Evolutionary conservation across 2,797 vertebrate genomes (phyloP).

Genomic region (Urosaurus nigricauda): DNA sequence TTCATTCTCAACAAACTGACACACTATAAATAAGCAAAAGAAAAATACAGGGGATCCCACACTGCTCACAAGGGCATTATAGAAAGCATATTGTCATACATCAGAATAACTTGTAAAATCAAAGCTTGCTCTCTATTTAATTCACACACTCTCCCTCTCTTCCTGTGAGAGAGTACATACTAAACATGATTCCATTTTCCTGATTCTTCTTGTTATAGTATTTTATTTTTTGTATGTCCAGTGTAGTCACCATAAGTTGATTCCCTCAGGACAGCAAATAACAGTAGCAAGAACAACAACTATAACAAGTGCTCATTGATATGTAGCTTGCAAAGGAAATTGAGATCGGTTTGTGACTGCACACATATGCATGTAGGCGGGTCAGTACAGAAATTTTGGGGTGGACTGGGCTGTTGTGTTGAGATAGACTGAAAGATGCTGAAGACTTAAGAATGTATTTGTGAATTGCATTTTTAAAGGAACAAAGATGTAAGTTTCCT

Average conservation of each 20-base stretch:
- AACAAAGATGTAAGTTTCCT: slow-evolving; percentile 59
- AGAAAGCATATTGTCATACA: background rate
- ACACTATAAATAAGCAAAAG: slow-evolving; percentile 31
- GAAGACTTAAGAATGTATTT: slow-evolving; percentile 49
- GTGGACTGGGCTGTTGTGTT: slow-evolving; percentile 10
- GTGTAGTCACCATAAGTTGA: too few species aligned
- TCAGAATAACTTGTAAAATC: background rate
- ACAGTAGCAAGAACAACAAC: too few species aligned
- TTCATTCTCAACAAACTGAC: slow-evolving; percentile 16
- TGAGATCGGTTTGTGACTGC: background rate
- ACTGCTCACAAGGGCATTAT: background rate
- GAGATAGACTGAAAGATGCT: slow-evolving; percentile 44
- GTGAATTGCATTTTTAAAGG: slow-evolving; percentile 49
- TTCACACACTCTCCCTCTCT: too few species aligned
- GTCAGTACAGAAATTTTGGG: slow-evolving; percentile 51
- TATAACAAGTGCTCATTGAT: too few species aligned
- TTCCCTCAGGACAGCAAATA: too few species aligned
- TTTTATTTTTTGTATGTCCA: slow-evolving; percentile 6
- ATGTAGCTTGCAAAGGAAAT: background rate
- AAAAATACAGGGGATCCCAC: background rate
- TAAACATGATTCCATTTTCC: background rate
- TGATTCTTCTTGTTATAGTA: background rate
- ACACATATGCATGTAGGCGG: too few species aligned
- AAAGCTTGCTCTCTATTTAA: too few species aligned
- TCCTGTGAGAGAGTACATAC: background rate